Base-by-base conservation (phyloP, 1,140 invertebrate genomes). In the Drosophila pallidifrons region DNA sequence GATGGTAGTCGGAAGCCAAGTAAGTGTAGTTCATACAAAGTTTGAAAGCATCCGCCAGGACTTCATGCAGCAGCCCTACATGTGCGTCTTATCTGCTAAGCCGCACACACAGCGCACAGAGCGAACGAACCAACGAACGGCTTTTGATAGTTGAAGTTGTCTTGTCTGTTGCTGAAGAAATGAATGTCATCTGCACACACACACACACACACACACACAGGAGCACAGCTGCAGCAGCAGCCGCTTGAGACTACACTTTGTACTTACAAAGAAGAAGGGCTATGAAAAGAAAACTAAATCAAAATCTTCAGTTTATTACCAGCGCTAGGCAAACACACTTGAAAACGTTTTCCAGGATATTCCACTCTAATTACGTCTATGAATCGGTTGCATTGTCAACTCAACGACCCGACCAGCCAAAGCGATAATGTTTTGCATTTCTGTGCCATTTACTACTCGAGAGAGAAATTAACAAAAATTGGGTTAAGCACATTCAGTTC, bases 391-490 rank as follows among this genome's bases (percentile, higher is more conserved):
- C 60, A 63, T 59, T 73, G 70, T 67, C 55, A 54, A 32, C 47
- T 51, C 11, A 41, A 46, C 47, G 57, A 55, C 35, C 51, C 45
- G 65, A 54, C 15, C 51, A 61, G 13, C 16, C 55, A 28, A 41
- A 46, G 28, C 59, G 73, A 70, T 72, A 67, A 61, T 47, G 45
- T 74, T 75, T 51, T 68, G 51, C 43, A 49, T 38, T 77, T 35
- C 46, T 16, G 16, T 55, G 30, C 13, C 16, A 45, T 45, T 58
- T 43, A 10, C 25, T 8, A 11, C 16, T 25, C 7, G 25, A 55
- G 38, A 43, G 52, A 59, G 55, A 82, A 77, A 86, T 79, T 73
- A 67, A 73, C 64, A 80, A 75, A 87, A 87, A 83, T 89, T 88
- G 83, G 85, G 83, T 87, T 89, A 87, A 87, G 73, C 46, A 71